phyloP scores from a whole-genome alignment of 2,113 vertebrate species.

The Cheirogaleus medius region DNA sequence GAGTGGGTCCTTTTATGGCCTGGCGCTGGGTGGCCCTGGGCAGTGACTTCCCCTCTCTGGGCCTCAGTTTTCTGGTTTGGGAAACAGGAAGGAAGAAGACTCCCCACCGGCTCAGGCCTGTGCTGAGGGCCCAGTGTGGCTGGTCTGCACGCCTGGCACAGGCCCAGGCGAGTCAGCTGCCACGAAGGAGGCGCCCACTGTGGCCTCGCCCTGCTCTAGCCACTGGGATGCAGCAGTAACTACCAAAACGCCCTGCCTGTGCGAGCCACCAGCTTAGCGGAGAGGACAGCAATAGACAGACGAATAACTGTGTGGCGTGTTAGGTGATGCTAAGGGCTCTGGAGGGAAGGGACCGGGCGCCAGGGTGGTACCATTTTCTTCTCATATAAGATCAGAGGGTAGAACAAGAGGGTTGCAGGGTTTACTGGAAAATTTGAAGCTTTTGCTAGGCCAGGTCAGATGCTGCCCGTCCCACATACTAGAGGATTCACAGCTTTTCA shows the following conservation, averaged over 20 bases:
- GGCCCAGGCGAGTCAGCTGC: not conserved
- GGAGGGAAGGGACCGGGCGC: not conserved
- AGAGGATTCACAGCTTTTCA: not conserved
- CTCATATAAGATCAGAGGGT: not conserved
- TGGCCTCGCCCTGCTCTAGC: not conserved
- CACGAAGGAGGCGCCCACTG: not conserved
- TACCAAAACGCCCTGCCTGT: fast-evolving
- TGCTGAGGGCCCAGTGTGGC: not conserved
- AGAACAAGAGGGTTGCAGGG: not conserved
- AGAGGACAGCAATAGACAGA: not conserved
- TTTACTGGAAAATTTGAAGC: not conserved
- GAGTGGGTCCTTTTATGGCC: not conserved
- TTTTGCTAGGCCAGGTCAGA: not conserved
- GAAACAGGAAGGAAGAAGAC: constrained; percentile 4
- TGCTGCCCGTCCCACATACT: not conserved
- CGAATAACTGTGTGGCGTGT: fast-evolving
- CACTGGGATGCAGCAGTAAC: fast-evolving
- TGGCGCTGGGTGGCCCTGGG: too few relatives aligned
- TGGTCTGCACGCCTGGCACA: not conserved
- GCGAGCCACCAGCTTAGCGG: fast-evolving
- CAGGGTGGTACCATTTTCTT: not conserved
- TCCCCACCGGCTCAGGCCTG: not conserved
- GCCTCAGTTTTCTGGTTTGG: not conserved
- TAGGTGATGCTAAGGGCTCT: not conserved
- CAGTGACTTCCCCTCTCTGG: not conserved